phyloP scores from a whole-genome alignment of 2,888 invertebrate genomes.

The Callosobruchus maculatus region DNA sequence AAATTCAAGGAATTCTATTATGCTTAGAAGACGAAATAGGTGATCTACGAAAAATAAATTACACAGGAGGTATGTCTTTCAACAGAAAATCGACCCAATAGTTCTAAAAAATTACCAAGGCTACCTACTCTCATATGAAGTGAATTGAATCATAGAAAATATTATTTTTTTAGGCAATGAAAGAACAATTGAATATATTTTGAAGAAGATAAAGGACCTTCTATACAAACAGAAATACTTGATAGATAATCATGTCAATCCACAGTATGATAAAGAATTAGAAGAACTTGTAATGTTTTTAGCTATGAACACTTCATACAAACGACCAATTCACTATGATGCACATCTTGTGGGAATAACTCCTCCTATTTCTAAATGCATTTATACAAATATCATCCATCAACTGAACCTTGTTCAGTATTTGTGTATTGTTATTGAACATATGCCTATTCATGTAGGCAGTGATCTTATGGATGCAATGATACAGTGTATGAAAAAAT shows the following conservation, averaged over 20 bases:
- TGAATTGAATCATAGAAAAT: no score
- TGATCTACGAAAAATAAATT: background rate
- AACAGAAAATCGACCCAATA: no score
- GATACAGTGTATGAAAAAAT: slow-evolving; percentile 31
- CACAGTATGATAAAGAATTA: slow-evolving; percentile 24
- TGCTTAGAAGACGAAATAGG: background rate
- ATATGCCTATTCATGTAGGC: slow-evolving; percentile 26
- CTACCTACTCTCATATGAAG: no score
- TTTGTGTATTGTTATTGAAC: slow-evolving; percentile 28
- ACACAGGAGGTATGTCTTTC: background rate
- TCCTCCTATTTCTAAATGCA: slow-evolving; percentile 39
- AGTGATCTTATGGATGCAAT: slow-evolving; percentile 35
- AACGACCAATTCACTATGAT: slow-evolving; percentile 26
- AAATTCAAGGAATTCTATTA: background rate
- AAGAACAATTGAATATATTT: slow-evolving; percentile 27
- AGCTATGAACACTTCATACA: slow-evolving; percentile 40
- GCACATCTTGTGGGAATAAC: slow-evolving; percentile 37
- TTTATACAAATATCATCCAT: slow-evolving; percentile 34
- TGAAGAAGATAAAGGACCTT: slow-evolving; percentile 24
- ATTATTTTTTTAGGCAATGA: slow-evolving; percentile 37
- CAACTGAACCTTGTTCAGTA: slow-evolving; percentile 28
- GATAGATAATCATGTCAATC: slow-evolving; percentile 21
- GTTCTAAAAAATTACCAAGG: no score
- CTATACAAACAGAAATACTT: slow-evolving; percentile 24
- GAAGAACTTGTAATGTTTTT: slow-evolving; percentile 35